These are phyloP conservation scores for Mus minutoides DNA, from an alignment of 2,797 vertebrate species.

Conservation along the genomic window DNA sequence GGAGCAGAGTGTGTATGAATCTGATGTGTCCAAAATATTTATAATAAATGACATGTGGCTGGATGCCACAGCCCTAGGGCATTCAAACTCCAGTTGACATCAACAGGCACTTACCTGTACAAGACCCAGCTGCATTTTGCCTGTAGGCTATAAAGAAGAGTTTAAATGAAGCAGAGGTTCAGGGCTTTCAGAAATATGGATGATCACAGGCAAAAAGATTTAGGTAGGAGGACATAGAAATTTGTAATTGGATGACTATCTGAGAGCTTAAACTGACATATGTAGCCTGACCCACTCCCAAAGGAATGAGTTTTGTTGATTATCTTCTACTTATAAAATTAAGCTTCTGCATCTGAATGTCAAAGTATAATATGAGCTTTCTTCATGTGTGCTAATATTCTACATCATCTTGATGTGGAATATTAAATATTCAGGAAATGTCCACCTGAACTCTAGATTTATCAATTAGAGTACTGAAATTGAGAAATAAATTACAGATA, in stretches of 20 bases:
- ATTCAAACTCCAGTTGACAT: constrained; percentile 71
- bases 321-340: background rate
- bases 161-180: constrained; percentile 24
- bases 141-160: constrained; percentile 46
- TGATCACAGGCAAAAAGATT: background rate
- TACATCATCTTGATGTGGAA: background rate
- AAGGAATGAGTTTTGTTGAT: constrained; percentile 31
- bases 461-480: background rate
- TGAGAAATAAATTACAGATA: constrained; percentile 1
- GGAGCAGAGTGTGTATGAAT: constrained; percentile 75
- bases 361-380: background rate
- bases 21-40: constrained; percentile 79
- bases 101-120: constrained; percentile 49
- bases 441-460: background rate
- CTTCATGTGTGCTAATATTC: background rate
- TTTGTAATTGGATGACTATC: background rate
- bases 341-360: background rate
- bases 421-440: background rate
- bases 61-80: constrained; percentile 53
- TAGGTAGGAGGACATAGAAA: background rate
- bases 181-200: constrained; percentile 3
- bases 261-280: constrained; percentile 36
- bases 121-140: constrained; percentile 26
- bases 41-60: constrained; percentile 74
- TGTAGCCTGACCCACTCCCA: background rate